phyloP scores from a whole-genome alignment of 2,888 invertebrate genomes.

The Yponomeuta malinellus region DNA sequence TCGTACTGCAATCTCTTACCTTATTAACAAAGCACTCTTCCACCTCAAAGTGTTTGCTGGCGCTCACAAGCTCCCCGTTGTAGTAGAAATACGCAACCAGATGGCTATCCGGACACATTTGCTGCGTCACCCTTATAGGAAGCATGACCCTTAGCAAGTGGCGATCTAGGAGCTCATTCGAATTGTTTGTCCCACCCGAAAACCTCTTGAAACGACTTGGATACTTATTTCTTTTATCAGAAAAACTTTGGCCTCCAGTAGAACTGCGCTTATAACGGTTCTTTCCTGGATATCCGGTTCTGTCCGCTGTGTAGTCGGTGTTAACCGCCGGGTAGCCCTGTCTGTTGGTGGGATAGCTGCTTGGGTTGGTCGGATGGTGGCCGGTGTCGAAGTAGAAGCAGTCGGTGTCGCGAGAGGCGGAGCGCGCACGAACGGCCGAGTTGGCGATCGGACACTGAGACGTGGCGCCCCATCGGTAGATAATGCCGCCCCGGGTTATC shows the following conservation, averaged over 20 bases:
- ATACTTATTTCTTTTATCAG: background rate
- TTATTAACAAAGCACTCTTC: conserved; percentile 76
- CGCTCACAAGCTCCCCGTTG: conserved; percentile 74
- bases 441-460: conserved; percentile 58
- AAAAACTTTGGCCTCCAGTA: background rate
- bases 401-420: conserved; percentile 37
- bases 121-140: conserved; percentile 60
- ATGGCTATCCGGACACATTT: conserved; percentile 71
- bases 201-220: conserved; percentile 6
- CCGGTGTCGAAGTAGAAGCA: conserved; percentile 28
- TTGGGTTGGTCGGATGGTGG: conserved; percentile 12
- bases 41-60: conserved; percentile 69
- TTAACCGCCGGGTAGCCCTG: background rate
- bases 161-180: conserved; percentile 46
- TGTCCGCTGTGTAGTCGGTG: background rate
- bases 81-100: conserved; percentile 74
- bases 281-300: background rate
- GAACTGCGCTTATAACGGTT: background rate
- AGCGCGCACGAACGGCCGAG: conserved; percentile 36
- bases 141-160: conserved; percentile 52
- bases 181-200: conserved; percentile 6
- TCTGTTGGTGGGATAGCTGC: background rate
- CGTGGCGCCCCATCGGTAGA: conserved; percentile 67
- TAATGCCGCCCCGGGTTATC: conserved; percentile 61
- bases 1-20: conserved; percentile 39